Evolutionary conservation across 2,888 invertebrate genomes (phyloP).

Genomic region (Caenorhabditis afra): DNA sequence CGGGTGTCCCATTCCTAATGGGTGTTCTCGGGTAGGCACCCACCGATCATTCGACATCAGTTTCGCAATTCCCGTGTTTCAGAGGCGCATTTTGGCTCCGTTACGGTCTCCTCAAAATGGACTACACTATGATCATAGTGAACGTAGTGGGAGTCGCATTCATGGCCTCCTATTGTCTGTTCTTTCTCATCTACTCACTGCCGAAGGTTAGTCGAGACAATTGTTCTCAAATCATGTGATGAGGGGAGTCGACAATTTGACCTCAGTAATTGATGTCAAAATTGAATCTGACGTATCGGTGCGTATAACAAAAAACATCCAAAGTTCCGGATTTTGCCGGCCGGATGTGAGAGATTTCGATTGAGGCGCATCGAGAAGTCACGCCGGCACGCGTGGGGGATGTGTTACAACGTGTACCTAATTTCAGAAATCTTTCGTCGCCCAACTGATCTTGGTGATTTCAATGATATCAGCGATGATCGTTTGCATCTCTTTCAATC

Average conservation of each 20-base stretch:
- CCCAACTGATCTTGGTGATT: slow-evolving; percentile 80
- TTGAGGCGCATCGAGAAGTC: too few species aligned
- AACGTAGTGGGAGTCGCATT: slow-evolving; percentile 87
- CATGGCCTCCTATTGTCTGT: slow-evolving; percentile 86
- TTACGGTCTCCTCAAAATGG: slow-evolving; percentile 87
- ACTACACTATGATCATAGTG: slow-evolving; percentile 87
- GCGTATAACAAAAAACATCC: slow-evolving; percentile 5
- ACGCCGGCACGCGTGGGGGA: too few species aligned
- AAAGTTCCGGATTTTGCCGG: not conserved
- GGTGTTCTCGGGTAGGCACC: slow-evolving; percentile 73
- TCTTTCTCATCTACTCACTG: slow-evolving; percentile 87
- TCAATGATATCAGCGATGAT: slow-evolving; percentile 83
- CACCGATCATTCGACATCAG: not conserved
- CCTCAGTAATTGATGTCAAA: slow-evolving; percentile 8
- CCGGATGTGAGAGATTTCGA: too few species aligned
- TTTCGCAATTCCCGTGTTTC: slow-evolving; percentile 81
- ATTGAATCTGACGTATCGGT: not conserved
- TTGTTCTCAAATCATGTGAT: not conserved
- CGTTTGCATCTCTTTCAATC: slow-evolving; percentile 80
- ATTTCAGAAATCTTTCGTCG: slow-evolving; percentile 64
- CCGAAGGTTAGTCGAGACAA: slow-evolving; percentile 84
- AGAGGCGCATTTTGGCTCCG: slow-evolving; percentile 89
- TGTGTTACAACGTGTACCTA: too few species aligned
- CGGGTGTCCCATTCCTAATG: slow-evolving; percentile 78
- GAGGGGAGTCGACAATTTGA: slow-evolving; percentile 3